Conservation (phyloP, 53 echinoderm and acorn worm species). For the Temnopleurus reevesii region DNA sequence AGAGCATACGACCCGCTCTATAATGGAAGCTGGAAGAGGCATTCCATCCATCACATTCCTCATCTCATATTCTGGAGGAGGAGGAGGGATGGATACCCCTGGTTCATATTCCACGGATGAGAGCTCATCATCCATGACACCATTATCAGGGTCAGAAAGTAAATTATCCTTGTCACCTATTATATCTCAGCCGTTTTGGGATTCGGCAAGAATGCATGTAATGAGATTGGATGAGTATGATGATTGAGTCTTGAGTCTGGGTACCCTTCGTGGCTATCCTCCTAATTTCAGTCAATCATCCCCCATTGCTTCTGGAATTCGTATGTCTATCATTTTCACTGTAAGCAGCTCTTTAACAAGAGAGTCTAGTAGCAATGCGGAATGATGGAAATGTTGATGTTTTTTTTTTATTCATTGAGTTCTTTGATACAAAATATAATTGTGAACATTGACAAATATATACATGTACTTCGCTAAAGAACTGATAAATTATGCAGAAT, state of each 20-base stretch:
- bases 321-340: not conserved
- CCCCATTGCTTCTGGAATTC: conserved; percentile 12
- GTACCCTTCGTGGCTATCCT: not conserved
- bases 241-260: not conserved
- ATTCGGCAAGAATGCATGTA: conserved; percentile 17
- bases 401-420: too few species aligned
- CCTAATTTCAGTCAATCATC: conserved; percentile 24
- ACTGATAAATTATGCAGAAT: too few species aligned
- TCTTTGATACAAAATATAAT: too few species aligned
- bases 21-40: too few species aligned
- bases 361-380: too few species aligned
- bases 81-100: not conserved
- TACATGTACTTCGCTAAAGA: too few species aligned
- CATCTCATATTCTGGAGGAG: not conserved
- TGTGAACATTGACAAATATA: too few species aligned
- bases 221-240: conserved; percentile 23
- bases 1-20: too few species aligned
- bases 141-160: conserved; percentile 23
- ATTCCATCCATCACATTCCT: not conserved
- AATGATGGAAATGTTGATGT: too few species aligned
- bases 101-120: not conserved
- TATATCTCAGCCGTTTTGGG: not conserved
- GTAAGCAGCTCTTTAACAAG: not conserved
- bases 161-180: conserved; percentile 31
- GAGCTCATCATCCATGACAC: not conserved